phyloP scores from a whole-genome alignment of 2,797 vertebrate species.

The Esox masquinongy region DNA sequence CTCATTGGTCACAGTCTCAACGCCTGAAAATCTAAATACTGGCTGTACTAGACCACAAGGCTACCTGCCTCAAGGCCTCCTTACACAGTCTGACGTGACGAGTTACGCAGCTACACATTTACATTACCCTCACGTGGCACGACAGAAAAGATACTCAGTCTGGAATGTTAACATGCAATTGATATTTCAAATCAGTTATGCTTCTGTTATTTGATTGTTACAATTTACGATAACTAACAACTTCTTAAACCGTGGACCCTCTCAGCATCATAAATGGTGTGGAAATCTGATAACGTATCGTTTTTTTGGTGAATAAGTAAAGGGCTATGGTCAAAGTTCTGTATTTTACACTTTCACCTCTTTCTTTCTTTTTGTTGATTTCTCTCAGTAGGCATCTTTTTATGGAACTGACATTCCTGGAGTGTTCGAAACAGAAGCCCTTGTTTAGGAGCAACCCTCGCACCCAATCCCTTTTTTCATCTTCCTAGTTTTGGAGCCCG shows the following conservation, averaged over 20 bases:
- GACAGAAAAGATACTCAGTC: background rate
- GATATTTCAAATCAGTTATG: background rate
- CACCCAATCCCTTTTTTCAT: constrained; percentile 77
- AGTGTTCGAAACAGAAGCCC: constrained; percentile 79
- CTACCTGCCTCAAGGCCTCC: background rate
- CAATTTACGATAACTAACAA: background rate
- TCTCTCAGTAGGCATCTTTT: constrained; percentile 71
- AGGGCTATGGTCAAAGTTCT: constrained; percentile 12
- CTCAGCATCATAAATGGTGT: background rate
- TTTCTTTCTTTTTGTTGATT: background rate
- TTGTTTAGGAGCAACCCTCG: constrained; percentile 77
- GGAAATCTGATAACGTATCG: background rate
- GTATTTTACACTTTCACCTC: constrained; percentile 15
- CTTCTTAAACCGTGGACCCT: constrained; percentile 5
- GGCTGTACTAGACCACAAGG: constrained; percentile 26
- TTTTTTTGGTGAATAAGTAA: constrained; percentile 4
- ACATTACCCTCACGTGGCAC: background rate
- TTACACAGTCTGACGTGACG: background rate
- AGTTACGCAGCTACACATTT: background rate
- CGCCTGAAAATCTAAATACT: constrained; percentile 46
- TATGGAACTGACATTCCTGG: constrained; percentile 80
- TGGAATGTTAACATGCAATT: background rate
- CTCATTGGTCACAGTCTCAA: constrained; percentile 62
- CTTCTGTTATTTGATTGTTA: background rate
- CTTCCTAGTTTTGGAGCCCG: constrained; percentile 79